Percentiles rank a stretch among this genome's conserved stretches.
phyloP scores from a whole-genome alignment of 2,797 vertebrate genomes.

The Galagoides demidoff region DNA sequence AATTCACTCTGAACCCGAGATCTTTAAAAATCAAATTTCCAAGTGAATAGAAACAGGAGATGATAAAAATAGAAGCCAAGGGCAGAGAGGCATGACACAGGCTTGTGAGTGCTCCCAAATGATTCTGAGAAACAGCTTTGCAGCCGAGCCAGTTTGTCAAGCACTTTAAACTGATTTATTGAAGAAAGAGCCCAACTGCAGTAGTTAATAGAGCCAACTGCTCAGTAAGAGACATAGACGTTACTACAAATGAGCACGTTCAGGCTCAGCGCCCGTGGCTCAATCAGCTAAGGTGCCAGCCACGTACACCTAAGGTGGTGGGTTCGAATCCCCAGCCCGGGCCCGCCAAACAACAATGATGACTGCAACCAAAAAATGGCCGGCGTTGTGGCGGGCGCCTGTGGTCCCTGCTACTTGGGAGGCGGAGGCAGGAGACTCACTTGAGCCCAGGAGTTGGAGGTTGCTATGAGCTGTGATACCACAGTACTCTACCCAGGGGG shows the following conservation, averaged over 20 bases:
- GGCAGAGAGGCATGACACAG: neutral
- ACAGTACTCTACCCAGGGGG: too few relatives aligned
- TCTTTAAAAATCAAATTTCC: slow-evolving; percentile 44
- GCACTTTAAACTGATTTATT: neutral
- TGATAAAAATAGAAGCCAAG: slow-evolving; percentile 3
- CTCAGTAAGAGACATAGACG: neutral
- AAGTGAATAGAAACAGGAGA: slow-evolving; percentile 32
- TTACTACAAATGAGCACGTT: neutral
- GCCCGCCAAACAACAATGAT: too few relatives aligned
- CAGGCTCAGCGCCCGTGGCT: too few relatives aligned
- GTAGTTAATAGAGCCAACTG: neutral
- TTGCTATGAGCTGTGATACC: too few relatives aligned
- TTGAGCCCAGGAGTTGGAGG: too few relatives aligned
- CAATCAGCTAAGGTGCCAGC: too few relatives aligned
- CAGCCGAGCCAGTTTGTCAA: neutral
- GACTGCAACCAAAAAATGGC: too few relatives aligned
- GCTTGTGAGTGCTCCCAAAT: neutral
- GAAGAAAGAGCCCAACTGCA: neutral
- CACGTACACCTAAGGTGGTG: too few relatives aligned
- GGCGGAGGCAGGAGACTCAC: too few relatives aligned
- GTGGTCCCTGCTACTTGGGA: too few relatives aligned
- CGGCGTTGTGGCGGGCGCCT: too few relatives aligned
- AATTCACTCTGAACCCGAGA: neutral
- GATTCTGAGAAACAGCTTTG: neutral
- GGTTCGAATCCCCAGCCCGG: too few relatives aligned